Evolutionary conservation across 2,113 vertebrate species (phyloP), one percentile per base, ranked within the genome.

Genomic region (Synchiropus splendidus): DNA sequence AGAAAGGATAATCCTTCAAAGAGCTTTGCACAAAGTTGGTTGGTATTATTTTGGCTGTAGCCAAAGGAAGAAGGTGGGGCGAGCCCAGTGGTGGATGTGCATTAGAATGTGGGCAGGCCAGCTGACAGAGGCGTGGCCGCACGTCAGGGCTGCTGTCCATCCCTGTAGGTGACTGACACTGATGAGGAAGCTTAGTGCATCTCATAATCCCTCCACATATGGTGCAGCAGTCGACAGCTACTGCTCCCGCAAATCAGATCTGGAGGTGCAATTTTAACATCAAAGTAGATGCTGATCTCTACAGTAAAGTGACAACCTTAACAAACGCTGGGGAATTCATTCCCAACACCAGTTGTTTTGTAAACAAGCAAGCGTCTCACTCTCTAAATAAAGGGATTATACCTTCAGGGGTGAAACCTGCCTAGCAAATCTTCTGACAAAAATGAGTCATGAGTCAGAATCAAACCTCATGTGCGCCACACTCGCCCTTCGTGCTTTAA

Each of bases 31-130:
- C 33, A 43, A 34, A 12, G 46, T 3, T 38, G 49, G 39, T 12
- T 11, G 2, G 33, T 40, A 38, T 59, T 54, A 50, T 36, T 60
- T 45, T 54, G 54, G 42, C 33, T 42, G 15, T 56, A 64, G 59
- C 59, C 21, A 6, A 44, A 48, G 36, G 18, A 37, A 34, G 46
- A 34, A 12, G 11, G 40, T 21, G 36, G 12, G 50, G 43, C 4
- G 33, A 18, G n/a, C n/a, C 31, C 2, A 9, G 33, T 2, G 21
- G 36, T 54, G 39, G 36, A 32, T 51, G n/a, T n/a, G 47, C 46
- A 10, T 43, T 46, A 57, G 61, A 66, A 75, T 77, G 63, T 69
- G 64, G 33, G 56, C 69, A 45, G n/a, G n/a, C n/a, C n/a, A n/a
- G n/a, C n/a, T n/a, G n/a, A n/a, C n/a, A n/a, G n/a, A n/a, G n/a